Evolutionary conservation across 2,797 vertebrate genomes (phyloP), one percentile per base, ranked within the genome.

Genomic region (Tolypeutes matacus): DNA sequence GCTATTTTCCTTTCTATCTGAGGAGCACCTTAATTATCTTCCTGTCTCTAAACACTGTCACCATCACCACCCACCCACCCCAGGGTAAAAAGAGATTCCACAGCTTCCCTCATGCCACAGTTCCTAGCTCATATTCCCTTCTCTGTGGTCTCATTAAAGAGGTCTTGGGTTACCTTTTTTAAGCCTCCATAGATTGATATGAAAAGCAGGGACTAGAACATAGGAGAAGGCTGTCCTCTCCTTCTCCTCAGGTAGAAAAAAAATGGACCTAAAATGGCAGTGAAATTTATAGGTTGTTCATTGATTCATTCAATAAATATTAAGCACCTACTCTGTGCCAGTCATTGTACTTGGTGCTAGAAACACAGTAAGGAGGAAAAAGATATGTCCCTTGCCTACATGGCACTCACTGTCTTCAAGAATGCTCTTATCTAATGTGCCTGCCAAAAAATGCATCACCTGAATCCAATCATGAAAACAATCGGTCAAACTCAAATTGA

Each of bases 381-480:
- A 81, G 25, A 12, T 20, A 67, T 39, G 53, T 20, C 60, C n/a
- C 58, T 67, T 80, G 73, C 31, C 80, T 85, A 29, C 15, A 2
- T 62, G 21, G 17, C 42, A 67, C 39, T 86, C 67, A 42, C 36
- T 70, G 23, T 65, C 75, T 73, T 93, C 94, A 51, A 96, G 62
- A 82, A 95, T 81, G 49, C 73, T 60, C 27, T 76, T 84, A 70
- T 58, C 67, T 83, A 76, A 77, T 76, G 91, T 82, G 49, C 42
- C 67, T 39, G 12, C 69, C 60, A 46, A 72, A 88, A 72, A 88
- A 84, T 25, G 17, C 10, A 20, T 75, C 92, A 89, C 36, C 81
- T 90, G 34, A 96, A 89, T 80, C 75, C 72, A 85, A 93, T 25
- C 2, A 86, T 64, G 39, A 91, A 93, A 94, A 87, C 46, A 58